phyloP scores from a whole-genome alignment of 2,113 vertebrate species.

The Anser brachyrhynchus region DNA sequence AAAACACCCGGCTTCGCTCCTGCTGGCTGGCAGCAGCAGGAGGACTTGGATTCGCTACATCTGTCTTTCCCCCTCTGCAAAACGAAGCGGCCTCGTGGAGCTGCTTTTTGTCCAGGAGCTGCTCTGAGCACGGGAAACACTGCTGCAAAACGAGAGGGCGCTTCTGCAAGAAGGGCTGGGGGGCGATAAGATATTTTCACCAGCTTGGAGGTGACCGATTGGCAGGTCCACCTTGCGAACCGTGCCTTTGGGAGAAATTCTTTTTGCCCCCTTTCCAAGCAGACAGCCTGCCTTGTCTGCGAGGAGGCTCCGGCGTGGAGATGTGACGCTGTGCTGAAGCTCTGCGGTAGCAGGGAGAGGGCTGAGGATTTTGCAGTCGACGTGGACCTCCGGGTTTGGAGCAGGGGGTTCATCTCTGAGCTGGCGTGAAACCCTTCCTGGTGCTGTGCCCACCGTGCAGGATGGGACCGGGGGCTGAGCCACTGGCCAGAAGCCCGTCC shows the following conservation, averaged over 20 bases:
- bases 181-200: not conserved
- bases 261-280: not conserved
- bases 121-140: not conserved
- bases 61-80: not conserved
- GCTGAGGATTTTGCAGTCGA: not conserved
- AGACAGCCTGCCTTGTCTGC: not conserved
- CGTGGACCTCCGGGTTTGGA: not conserved
- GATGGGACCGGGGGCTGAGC: not conserved
- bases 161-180: not conserved
- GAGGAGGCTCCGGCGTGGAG: not conserved
- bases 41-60: not conserved
- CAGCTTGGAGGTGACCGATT: not conserved
- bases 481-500: not conserved
- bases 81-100: not conserved
- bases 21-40: not conserved
- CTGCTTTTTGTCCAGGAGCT: not conserved
- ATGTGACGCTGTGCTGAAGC: not conserved
- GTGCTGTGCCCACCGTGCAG: not conserved
- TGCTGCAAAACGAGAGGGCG: not conserved
- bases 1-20: too few relatives aligned
- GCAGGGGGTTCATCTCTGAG: not conserved
- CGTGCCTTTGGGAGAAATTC: not conserved
- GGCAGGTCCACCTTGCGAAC: not conserved
- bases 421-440: accelerated
- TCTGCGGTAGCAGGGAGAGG: not conserved